Evolutionary conservation across 2,888 invertebrate genomes (phyloP).

Genomic region (Nomada fabriciana): DNA sequence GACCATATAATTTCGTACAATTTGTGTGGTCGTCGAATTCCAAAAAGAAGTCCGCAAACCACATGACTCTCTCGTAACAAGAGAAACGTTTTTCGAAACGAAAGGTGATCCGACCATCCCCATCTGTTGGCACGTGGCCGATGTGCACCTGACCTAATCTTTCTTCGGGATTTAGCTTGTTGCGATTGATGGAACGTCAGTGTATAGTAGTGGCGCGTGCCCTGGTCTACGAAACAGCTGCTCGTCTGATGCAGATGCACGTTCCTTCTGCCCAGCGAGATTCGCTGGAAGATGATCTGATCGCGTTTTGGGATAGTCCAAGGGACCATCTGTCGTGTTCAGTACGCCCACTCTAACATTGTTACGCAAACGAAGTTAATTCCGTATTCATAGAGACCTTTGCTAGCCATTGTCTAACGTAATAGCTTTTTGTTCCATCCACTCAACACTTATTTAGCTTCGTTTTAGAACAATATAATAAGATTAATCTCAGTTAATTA

Average conservation of each 20-base stretch:
- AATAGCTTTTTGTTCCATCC: background rate
- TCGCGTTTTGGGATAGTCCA: constrained; percentile 25
- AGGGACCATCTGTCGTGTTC: constrained; percentile 33
- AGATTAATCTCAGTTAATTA: constrained; percentile 18
- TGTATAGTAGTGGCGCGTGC: constrained; percentile 63
- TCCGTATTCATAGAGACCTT: background rate
- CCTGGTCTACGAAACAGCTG: constrained; percentile 60
- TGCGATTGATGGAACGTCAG: constrained; percentile 49
- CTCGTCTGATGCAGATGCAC: constrained; percentile 56
- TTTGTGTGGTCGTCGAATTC: background rate
- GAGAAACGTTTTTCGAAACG: constrained; percentile 11
- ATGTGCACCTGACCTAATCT: constrained; percentile 71
- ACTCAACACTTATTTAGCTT: background rate
- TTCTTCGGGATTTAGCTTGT: constrained; percentile 52
- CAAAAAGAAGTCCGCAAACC: background rate
- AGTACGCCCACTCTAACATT: constrained; percentile 8
- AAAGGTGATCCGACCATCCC: constrained; percentile 26
- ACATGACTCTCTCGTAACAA: background rate
- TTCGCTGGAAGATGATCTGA: constrained; percentile 35
- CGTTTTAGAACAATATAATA: background rate
- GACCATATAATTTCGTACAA: background rate
- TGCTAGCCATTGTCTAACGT: background rate
- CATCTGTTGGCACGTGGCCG: constrained; percentile 69
- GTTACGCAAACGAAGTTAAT: constrained; percentile 24
- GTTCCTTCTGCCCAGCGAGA: constrained; percentile 8